Base-by-base conservation (phyloP, 2,113 vertebrate genomes). In the Mustelus asterias region DNA sequence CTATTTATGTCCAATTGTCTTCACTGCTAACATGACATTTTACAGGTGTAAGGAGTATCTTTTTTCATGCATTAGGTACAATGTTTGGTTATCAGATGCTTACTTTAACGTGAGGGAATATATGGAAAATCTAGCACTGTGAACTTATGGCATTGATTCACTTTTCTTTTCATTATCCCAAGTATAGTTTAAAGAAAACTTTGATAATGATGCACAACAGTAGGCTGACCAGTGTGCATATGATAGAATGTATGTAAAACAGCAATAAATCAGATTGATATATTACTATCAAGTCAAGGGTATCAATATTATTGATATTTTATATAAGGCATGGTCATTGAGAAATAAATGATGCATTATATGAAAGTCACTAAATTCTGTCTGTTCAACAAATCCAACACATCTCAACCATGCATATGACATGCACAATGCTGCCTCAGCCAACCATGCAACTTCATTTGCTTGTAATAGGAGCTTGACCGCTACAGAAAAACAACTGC, bases 341-440 rank as follows among this genome's bases (percentile, higher is more conserved):
- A 67, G 16, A 65, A 37, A 92, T 65, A 92, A 63, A 41, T n/a
- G 16, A 88, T n/a, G 20, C 16, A 90, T 90, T 60, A 33, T 24
- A 60, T 60, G 60, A 90, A 16, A 90, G 9, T 24, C 54, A 63
- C 33, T 93, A 33, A 5, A 63, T 92, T 93, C 33, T 18, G n/a
- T 65, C 60, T 65, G 60, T 20, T 93, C 89, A 67, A 93, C 48
- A 93, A 93, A 22, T 93, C 89, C n/a, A 90, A 60, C 4, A 67
- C 60, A 93, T 63, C 58, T 92, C 88, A 92, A 92, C 33, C 29
- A n/a, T 89, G 88, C 88, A 33, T 58, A 92, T 60, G 29, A n/a
- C 88, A 92, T 93, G 60, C 89, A 41, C 89, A 67, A 37, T 37
- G 89, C n/a, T 93, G 60, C 33, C 60, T 93, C 33, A 37, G 33